Base-by-base conservation (phyloP, 92 coral and sea anemone genomes). In the Paramuricea clavata region DNA sequence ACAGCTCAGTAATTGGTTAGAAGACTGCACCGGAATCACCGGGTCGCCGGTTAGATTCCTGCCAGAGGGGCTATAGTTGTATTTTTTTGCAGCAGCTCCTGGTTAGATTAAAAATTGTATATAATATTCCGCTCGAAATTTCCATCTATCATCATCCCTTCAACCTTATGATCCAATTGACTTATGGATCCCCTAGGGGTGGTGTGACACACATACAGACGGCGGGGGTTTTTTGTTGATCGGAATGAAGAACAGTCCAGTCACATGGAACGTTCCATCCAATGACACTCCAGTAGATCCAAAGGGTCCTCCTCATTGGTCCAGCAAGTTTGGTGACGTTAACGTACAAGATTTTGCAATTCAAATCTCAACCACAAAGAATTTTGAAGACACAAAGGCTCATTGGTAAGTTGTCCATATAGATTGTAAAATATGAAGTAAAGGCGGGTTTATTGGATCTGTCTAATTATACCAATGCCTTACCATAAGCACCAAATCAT, bases 321-420 rank as follows among this genome's bases (percentile, higher is more conserved):
- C 75, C 17, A 69, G 75, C 27, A 36, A 16, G 5, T 31, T 69
- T 69, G 75, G 75, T 28, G 43, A 69, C n/a, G 75, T 69, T 36
- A 69, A 69, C 13, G 43, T 69, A 31, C 75, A 28, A 31, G 75
- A 69, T 31, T 69, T 69, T 31, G 75, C 25, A 11, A 15, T 69
- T 69, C 75, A 69, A 69, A 43, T 69, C 13, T 28, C 75, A 69
- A 69, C 43, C 1, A 11, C n/a, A 2, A 31, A 11, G n/a, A 15
- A 22, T 69, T 69, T 69, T 69, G 75, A 31, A 2, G 27, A 31
- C 33, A 69, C 75, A 69, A 13, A 69, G 41, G 75, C 75, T 3
- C 75, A 69, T 31, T 69, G 75, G 75, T 69, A 28, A 69, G 44
- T 10, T n/a, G n/a, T n/a, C n/a, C n/a, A n/a, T n/a, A n/a, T n/a